Conservation (phyloP, 2,797 vertebrate genomes). For the Rhynchotus rufescens region DNA sequence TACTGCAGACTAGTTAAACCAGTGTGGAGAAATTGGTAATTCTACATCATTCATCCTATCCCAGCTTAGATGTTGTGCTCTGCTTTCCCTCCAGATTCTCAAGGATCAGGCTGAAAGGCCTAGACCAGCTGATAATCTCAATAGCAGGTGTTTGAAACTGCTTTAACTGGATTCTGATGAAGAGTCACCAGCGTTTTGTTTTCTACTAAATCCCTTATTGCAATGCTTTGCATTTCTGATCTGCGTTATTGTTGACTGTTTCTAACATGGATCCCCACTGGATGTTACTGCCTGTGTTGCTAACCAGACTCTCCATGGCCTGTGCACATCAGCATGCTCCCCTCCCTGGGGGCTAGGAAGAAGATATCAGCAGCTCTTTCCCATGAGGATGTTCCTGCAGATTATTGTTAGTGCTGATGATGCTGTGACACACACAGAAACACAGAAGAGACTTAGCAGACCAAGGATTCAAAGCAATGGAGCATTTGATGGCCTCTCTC, state of each 20-base stretch:
- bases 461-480: background rate
- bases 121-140: background rate
- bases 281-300: rapidly evolving
- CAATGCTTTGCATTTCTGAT: background rate
- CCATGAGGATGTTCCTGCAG: background rate
- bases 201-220: background rate
- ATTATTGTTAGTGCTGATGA: rapidly evolving
- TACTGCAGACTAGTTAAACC: background rate
- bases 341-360: background rate
- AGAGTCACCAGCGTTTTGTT: background rate
- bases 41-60: background rate
- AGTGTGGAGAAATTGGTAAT: background rate
- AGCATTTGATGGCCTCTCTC: background rate
- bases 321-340: background rate
- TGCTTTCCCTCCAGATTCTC: background rate
- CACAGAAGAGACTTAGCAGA: background rate
- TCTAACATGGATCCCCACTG: rapidly evolving
- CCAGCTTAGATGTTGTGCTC: background rate
- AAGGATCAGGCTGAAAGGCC: background rate
- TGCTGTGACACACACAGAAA: rapidly evolving
- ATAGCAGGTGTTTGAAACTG: background rate
- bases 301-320: background rate
- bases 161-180: background rate
- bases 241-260: background rate
- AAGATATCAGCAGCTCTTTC: background rate